A percentile compares a stretch with the other conserved stretches of the same genome.
phyloP scores from a whole-genome alignment of 1,140 invertebrate genomes.

The Parasteatoda tepidariorum region DNA sequence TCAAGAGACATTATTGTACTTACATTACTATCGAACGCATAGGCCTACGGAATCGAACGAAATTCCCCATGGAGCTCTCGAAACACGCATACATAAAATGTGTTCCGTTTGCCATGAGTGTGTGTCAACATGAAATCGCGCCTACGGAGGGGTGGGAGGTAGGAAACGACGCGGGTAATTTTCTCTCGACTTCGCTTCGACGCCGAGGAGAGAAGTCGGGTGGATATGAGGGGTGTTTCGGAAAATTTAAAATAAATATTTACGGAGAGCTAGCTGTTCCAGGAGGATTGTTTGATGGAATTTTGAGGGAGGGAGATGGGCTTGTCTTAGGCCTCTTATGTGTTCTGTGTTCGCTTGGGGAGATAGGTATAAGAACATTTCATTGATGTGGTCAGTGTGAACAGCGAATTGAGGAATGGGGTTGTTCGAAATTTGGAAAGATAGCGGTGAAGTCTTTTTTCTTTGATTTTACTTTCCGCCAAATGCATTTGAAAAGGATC shows the following conservation, averaged over 20 bases:
- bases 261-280: slow-evolving; percentile 5
- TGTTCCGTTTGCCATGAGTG: not conserved
- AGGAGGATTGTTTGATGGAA: not conserved
- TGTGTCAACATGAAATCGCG: not conserved
- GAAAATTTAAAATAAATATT: slow-evolving; percentile 59
- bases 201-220: not conserved
- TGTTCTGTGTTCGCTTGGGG: not conserved
- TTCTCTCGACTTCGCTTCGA: slow-evolving; percentile 8
- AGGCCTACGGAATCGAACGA: too few relatives aligned
- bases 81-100: too few relatives aligned
- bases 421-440: not conserved
- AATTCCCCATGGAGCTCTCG: too few relatives aligned
- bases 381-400: slow-evolving; percentile 51
- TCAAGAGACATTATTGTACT: too few relatives aligned
- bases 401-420: slow-evolving; percentile 9
- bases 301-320: slow-evolving; percentile 2
- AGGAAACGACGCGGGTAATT: slow-evolving; percentile 40
- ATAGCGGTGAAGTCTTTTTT: not conserved
- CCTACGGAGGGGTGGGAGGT: too few relatives aligned
- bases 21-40: too few relatives aligned
- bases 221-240: not conserved
- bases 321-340: not conserved
- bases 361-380: slow-evolving; percentile 8
- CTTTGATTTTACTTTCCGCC: slow-evolving; percentile 31
- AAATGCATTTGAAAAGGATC: not conserved